Percentiles rank a stretch among this genome's conserved stretches.
Evolutionary conservation across 2,113 vertebrate genomes (phyloP).

Genomic region (Hippoglossus stenolepis): DNA sequence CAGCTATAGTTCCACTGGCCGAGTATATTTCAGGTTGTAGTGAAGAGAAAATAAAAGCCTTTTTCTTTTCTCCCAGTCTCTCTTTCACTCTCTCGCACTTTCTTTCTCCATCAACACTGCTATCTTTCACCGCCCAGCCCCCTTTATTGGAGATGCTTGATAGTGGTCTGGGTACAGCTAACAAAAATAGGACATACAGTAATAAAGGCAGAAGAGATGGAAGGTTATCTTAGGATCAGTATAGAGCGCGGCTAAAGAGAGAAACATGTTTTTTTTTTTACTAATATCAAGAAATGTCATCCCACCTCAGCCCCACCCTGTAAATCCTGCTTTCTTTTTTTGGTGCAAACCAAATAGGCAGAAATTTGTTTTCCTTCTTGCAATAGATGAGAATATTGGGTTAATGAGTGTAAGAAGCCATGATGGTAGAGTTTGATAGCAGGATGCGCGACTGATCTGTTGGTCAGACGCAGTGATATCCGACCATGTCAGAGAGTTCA

Average conservation of each 20-base stretch:
- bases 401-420: slow-evolving; percentile 40
- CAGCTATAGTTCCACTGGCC: slow-evolving; percentile 44
- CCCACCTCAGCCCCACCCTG: too few relatives aligned
- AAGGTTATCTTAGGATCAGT: slow-evolving; percentile 58
- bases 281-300: slow-evolving; percentile 45
- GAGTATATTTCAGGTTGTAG: slow-evolving; percentile 71
- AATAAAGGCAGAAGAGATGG: slow-evolving; percentile 52
- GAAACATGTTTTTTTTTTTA: slow-evolving; percentile 17
- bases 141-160: slow-evolving; percentile 53
- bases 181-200: slow-evolving; percentile 42
- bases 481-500: slow-evolving; percentile 3
- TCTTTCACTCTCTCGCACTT: slow-evolving; percentile 20
- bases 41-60: slow-evolving; percentile 56
- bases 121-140: slow-evolving; percentile 30
- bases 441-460: neutral
- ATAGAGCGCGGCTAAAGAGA: slow-evolving; percentile 33
- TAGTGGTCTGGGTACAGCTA: slow-evolving; percentile 45
- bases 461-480: slow-evolving; percentile 37
- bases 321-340: slow-evolving; percentile 43
- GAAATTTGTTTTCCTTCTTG: slow-evolving; percentile 31
- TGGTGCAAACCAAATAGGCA: slow-evolving; percentile 36
- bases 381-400: slow-evolving; percentile 39
- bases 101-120: slow-evolving; percentile 37
- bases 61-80: slow-evolving; percentile 28
- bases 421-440: neutral